Evolutionary conservation across 2,888 invertebrate species (phyloP).

Genomic region (Synanthedon tipuliformis): DNA sequence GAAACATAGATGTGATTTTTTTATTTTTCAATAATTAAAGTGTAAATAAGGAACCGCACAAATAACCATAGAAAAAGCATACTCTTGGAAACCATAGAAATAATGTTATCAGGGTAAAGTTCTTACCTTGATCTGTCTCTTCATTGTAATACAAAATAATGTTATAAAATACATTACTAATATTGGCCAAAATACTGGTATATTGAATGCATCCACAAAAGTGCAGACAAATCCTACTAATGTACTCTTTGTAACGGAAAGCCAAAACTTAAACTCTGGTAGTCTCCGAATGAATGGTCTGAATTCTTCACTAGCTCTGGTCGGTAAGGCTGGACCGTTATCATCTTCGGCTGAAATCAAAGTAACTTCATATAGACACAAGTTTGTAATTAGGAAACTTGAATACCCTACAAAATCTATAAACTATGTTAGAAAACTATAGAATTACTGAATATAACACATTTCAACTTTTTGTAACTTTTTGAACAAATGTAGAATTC

Average conservation of each 20-base stretch:
- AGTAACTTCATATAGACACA: too few species aligned
- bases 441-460: too few species aligned
- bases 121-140: slow-evolving; percentile 97
- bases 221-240: slow-evolving; percentile 91
- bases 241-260: slow-evolving; percentile 95
- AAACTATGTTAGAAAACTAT: too few species aligned
- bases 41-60: not conserved
- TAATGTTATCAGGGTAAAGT: not conserved
- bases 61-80: not conserved
- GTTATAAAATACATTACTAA: slow-evolving; percentile 99
- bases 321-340: slow-evolving; percentile 93
- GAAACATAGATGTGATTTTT: slow-evolving; percentile 1
- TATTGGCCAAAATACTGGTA: slow-evolving; percentile 99
- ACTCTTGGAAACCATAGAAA: not conserved
- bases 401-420: too few species aligned
- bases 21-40: not conserved
- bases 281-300: slow-evolving; percentile 95
- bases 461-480: too few species aligned
- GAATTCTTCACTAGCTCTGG: slow-evolving; percentile 96
- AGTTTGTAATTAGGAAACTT: too few species aligned
- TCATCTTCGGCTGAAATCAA: slow-evolving; percentile 69
- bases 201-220: slow-evolving; percentile 97
- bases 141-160: slow-evolving; percentile 98
- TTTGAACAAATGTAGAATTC: too few species aligned
- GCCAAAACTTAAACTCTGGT: slow-evolving; percentile 99